phyloP scores from a whole-genome alignment of 2,888 invertebrate genomes.

The Caradrina kadenii region DNA sequence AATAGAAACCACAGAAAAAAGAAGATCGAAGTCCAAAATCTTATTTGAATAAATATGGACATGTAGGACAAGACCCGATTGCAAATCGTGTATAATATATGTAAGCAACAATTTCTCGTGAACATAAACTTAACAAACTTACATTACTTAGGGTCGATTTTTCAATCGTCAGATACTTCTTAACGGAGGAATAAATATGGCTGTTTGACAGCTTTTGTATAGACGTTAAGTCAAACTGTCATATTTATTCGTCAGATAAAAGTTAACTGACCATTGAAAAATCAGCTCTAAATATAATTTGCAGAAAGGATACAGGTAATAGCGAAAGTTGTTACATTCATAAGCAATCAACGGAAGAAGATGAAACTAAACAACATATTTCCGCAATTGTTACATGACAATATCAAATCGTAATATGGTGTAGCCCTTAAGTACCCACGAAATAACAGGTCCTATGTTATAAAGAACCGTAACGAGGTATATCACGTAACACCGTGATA shows the following conservation, averaged over 20 bases:
- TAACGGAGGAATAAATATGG: too few species aligned
- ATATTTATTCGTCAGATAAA: too few species aligned
- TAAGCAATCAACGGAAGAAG: conserved; percentile 33
- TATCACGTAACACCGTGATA: conserved; percentile 9
- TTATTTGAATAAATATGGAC: conserved; percentile 20
- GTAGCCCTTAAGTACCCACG: conserved; percentile 18
- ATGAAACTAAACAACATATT: conserved; percentile 49
- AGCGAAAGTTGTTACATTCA: conserved; percentile 25
- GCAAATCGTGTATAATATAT: conserved; percentile 24
- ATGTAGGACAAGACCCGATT: conserved; percentile 42
- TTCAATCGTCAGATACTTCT: too few species aligned
- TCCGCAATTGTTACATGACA: conserved; percentile 29
- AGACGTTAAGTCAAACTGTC: too few species aligned
- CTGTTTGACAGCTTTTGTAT: too few species aligned
- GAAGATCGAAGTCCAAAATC: not conserved
- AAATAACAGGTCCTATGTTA: conserved; percentile 1
- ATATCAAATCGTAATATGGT: conserved; percentile 25
- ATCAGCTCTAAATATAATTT: conserved; percentile 14
- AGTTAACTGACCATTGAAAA: too few species aligned
- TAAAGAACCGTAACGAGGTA: conserved; percentile 27
- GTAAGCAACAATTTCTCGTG: conserved; percentile 6
- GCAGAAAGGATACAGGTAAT: conserved; percentile 3
- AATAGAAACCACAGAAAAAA: conserved; percentile 21
- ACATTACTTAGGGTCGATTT: too few species aligned
- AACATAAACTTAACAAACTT: conserved; percentile 4